Percentiles rank a stretch among this genome's conserved stretches.
These are phyloP conservation scores for Emys orbicularis DNA, from an alignment of 2,797 vertebrate genomes.

Conservation along the genomic window DNA sequence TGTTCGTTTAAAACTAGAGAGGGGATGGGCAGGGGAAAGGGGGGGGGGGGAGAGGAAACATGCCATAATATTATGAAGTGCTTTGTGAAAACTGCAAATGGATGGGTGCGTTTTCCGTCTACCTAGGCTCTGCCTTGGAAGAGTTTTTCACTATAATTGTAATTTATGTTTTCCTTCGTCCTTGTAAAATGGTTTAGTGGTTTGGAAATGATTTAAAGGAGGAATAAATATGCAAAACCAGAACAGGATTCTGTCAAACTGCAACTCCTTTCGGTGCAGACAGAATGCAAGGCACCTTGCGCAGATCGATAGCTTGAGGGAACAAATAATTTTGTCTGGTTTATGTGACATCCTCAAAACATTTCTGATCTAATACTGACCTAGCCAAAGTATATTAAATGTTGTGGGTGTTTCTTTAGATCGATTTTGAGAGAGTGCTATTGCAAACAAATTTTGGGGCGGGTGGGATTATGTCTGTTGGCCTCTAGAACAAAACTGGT, in stretches of 20 bases:
- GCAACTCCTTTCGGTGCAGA: constrained; percentile 5
- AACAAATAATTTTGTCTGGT: constrained; percentile 20
- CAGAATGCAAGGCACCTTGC: constrained; percentile 11
- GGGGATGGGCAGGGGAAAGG: not conserved
- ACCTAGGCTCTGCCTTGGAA: constrained; percentile 45
- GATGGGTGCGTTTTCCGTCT: constrained; percentile 27
- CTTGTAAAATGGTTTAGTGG: constrained; percentile 74
- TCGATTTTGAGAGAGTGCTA: not conserved
- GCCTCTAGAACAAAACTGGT: not conserved
- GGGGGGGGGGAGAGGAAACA: not conserved
- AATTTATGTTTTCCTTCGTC: constrained; percentile 71
- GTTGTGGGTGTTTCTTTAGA: not conserved
- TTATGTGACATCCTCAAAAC: not conserved
- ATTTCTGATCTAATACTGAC: not conserved
- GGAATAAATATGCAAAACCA: constrained; percentile 66
- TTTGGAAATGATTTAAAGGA: constrained; percentile 71
- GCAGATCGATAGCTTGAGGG: not conserved
- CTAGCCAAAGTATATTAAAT: not conserved
- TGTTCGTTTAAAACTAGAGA: not conserved
- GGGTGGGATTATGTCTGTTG: not conserved
- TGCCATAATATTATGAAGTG: constrained; percentile 19
- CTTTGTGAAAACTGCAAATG: constrained; percentile 23
- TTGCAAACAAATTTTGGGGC: not conserved
- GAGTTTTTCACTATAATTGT: constrained; percentile 57
- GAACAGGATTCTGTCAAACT: constrained; percentile 45